Base-by-base conservation (phyloP, 2,888 invertebrate genomes). In the Saturnia japonica region DNA sequence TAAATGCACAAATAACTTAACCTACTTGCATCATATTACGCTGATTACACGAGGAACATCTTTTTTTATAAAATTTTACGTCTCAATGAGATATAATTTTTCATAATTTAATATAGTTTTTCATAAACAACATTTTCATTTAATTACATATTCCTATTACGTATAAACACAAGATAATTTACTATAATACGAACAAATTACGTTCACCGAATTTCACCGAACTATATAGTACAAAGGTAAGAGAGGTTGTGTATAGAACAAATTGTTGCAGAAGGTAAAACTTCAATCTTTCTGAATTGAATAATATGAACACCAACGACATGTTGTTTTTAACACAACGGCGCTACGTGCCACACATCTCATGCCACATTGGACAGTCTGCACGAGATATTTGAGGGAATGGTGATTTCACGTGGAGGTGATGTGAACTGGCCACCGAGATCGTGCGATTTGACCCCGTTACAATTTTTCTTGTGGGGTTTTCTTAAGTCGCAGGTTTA, bases 171-270 rank as follows among this genome's bases (percentile, higher is more conserved):
- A 34, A 71, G 25, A n/a, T 47, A 68, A 54, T 67, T 57, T 25
- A 51, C 54, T 66, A 68, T 57, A 45, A 70, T 54, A 70, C 70
- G 70, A 51, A 70, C 70, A 68, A 69, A 71, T 69, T 71, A 47
- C 43, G 70, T 54, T 42, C 67, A 34, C 28, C 45, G 62, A 67
- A 70, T 68, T 68, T 68, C 6, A 47, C 60, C 68, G 45, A 70
- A 67, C 47, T 62, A 34, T 34, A 34, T 34, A 47, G 68, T 45
- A 70, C 54, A 70, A 70, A 72, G 74, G 69, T 72, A 67, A 28
- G 47, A 69, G 25, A 70, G 71, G 72, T 70, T 51, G 64, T 9
- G n/a, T 43, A 22, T 60, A 54, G 47, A 60, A 57, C 12, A 57
- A 47, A 45, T 6, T 45, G 28, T 11, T 47, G 28, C 45, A 60